These are phyloP conservation scores for Campoplex nolae DNA, from an alignment of 2,888 invertebrate genomes.

Conservation along the genomic window DNA sequence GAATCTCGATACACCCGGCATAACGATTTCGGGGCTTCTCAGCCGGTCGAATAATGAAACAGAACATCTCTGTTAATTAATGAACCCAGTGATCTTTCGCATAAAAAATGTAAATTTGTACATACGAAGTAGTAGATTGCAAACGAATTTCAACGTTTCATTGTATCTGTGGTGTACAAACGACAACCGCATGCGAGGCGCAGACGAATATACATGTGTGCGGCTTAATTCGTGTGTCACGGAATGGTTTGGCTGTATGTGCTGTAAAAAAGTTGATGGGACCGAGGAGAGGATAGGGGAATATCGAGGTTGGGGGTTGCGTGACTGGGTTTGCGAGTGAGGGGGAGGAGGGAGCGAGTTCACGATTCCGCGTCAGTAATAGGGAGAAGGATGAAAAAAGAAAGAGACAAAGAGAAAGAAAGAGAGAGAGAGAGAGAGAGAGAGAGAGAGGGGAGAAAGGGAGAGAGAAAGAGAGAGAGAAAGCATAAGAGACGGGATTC, in stretches of 20 bases:
- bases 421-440: slow-evolving; percentile 58
- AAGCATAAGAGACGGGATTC: slow-evolving; percentile 61
- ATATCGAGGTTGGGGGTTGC: slow-evolving; percentile 31
- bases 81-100: neutral
- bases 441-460: slow-evolving; percentile 65
- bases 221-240: neutral
- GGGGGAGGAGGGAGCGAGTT: slow-evolving; percentile 28
- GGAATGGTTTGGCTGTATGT: neutral
- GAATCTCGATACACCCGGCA: neutral
- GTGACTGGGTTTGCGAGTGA: slow-evolving; percentile 43
- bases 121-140: neutral
- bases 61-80: neutral
- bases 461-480: slow-evolving; percentile 59
- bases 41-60: no score
- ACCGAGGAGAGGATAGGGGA: slow-evolving; percentile 21
- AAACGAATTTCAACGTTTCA: neutral
- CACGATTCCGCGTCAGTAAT: slow-evolving; percentile 50
- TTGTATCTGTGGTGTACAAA: neutral
- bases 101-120: neutral
- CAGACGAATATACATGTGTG: neutral
- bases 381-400: slow-evolving; percentile 37
- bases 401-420: slow-evolving; percentile 54
- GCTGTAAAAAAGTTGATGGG: slow-evolving; percentile 21
- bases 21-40: neutral
- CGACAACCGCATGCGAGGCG: neutral